Conservation (phyloP, 2,888 invertebrate genomes). For the Clostera curtula region DNA sequence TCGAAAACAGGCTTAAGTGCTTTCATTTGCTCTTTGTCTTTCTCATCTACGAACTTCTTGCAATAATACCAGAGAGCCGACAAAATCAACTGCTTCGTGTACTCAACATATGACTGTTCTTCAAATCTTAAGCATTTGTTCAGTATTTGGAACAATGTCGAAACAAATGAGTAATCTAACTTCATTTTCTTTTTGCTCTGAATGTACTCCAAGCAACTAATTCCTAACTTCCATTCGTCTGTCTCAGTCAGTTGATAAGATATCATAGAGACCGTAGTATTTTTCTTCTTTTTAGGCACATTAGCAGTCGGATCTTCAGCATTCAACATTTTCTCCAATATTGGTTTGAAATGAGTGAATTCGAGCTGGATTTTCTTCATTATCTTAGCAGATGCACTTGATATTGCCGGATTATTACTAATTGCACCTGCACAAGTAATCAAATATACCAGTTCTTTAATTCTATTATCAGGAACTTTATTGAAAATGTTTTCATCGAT, state of each 20-base stretch:
- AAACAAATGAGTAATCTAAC: conserved; percentile 79
- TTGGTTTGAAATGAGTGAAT: conserved; percentile 73
- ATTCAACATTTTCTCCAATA: conserved; percentile 77
- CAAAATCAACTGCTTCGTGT: conserved; percentile 90
- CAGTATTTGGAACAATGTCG: conserved; percentile 84
- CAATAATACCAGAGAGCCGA: conserved; percentile 84
- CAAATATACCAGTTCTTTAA: conserved; percentile 63
- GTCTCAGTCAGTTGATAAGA: conserved; percentile 78
- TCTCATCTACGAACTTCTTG: conserved; percentile 67
- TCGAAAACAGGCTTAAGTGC: conserved; percentile 72
- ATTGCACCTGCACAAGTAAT: conserved; percentile 73
- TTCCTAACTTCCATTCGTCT: conserved; percentile 84
- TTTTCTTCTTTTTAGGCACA: conserved; percentile 53
- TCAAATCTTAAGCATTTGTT: conserved; percentile 87
- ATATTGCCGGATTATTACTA: conserved; percentile 75
- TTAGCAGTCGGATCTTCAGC: conserved; percentile 50
- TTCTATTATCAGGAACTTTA: conserved; percentile 56
- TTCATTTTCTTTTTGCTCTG: conserved; percentile 89
- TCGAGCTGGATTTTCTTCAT: conserved; percentile 80
- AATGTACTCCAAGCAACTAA: conserved; percentile 86
- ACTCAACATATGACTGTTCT: conserved; percentile 88
- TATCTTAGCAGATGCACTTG: conserved; percentile 75
- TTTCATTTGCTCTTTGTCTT: conserved; percentile 53
- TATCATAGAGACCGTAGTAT: conserved; percentile 58
- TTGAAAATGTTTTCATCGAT: conserved; percentile 73